phyloP scores from a whole-genome alignment of 2,797 vertebrate genomes.

The Takifugu ocellatus region DNA sequence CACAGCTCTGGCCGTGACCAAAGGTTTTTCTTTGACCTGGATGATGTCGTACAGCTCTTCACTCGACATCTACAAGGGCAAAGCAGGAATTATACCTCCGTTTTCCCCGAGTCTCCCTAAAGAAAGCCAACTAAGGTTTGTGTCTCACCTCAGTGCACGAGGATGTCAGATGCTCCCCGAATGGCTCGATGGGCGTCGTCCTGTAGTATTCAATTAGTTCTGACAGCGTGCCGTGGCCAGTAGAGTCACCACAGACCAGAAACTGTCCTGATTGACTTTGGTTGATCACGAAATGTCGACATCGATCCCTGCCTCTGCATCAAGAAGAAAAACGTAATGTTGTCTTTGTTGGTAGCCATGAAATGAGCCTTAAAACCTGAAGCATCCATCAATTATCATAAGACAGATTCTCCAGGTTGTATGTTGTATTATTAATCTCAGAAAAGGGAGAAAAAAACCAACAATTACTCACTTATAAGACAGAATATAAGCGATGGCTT shows the following conservation, averaged over 20 bases:
- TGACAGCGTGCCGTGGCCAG: conserved; percentile 67
- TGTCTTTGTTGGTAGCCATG: too few relatives aligned
- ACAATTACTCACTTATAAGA: conserved; percentile 82
- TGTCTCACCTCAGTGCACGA: conserved; percentile 75
- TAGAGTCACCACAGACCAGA: conserved; percentile 75
- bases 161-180: conserved; percentile 80
- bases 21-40: conserved; percentile 49
- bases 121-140: neutral
- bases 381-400: neutral
- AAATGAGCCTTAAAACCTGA: neutral
- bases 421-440: too few relatives aligned
- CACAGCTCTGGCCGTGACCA: conserved; percentile 29
- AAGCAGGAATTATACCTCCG: conserved; percentile 12
- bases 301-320: conserved; percentile 81
- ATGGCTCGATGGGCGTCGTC: conserved; percentile 77
- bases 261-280: conserved; percentile 75
- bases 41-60: conserved; percentile 78
- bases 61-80: conserved; percentile 57
- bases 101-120: neutral
- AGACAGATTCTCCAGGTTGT: too few relatives aligned
- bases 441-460: too few relatives aligned
- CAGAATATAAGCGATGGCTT: conserved; percentile 83
- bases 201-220: conserved; percentile 80
- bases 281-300: conserved; percentile 85
- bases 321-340: conserved; percentile 12